Conservation (phyloP, 37 sponge, comb jelly and placozoan genomes). For the Chondrilla cf. caribensis region DNA sequence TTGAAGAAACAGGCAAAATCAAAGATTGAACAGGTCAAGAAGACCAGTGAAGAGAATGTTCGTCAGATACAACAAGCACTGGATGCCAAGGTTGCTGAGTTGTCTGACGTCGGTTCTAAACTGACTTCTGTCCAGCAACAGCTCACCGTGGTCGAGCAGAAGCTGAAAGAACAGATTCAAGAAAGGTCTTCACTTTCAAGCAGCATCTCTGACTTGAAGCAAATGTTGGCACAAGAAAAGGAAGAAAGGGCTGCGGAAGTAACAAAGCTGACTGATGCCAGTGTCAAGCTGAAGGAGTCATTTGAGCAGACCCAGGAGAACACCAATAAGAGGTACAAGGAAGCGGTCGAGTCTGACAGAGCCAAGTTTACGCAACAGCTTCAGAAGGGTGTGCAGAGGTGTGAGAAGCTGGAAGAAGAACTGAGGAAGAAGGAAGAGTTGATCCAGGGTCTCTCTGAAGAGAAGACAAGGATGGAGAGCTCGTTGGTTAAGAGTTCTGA, state of each 20-base stretch:
- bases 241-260: too few species aligned
- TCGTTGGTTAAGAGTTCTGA: background rate
- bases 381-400: background rate
- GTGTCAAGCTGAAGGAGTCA: background rate
- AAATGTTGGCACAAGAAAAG: background rate
- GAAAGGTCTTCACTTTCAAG: background rate
- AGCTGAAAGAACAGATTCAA: background rate
- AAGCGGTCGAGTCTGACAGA: background rate
- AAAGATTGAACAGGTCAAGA: constrained; percentile 6
- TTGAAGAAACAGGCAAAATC: constrained; percentile 29
- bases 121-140: background rate
- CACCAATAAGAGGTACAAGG: background rate
- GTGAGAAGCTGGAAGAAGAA: background rate
- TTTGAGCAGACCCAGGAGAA: background rate
- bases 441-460: background rate
- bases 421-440: background rate
- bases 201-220: background rate
- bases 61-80: too few species aligned
- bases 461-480: background rate
- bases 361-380: background rate
- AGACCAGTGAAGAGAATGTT: constrained; percentile 1
- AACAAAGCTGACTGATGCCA: background rate
- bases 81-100: background rate
- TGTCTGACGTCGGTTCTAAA: background rate
- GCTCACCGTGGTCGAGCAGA: background rate